Percentiles rank a stretch among this genome's conserved stretches.
Evolutionary conservation across 2,797 vertebrate genomes (phyloP).

Genomic region (Phoeniculus purpureus): DNA sequence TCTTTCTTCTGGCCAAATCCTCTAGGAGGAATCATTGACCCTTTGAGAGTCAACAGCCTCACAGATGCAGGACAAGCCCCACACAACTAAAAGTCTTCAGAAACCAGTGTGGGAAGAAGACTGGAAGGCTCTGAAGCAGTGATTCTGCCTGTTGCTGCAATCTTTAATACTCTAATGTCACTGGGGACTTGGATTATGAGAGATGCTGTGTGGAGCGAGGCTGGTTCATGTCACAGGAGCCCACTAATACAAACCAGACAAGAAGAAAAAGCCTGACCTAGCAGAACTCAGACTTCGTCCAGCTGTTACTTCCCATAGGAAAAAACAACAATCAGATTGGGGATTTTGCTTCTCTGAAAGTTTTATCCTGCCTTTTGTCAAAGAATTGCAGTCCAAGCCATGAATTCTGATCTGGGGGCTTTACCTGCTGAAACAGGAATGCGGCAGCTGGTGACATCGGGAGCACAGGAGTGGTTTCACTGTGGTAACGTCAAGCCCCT

Average conservation of each 20-base stretch:
- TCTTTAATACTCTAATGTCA: not conserved
- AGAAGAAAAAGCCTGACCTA: not conserved
- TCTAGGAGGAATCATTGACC: not conserved
- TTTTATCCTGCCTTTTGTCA: constrained; percentile 13
- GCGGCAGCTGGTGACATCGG: not conserved
- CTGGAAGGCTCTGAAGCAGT: not conserved
- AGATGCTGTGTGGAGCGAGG: not conserved
- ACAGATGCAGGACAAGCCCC: not conserved
- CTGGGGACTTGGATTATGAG: not conserved
- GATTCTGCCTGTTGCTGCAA: not conserved
- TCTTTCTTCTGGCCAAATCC: not conserved
- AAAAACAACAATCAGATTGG: not conserved
- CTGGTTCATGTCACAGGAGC: not conserved
- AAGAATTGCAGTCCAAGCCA: not conserved
- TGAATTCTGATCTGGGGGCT: not conserved
- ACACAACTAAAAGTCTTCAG: not conserved
- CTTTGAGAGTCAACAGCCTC: not conserved
- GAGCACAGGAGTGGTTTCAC: not conserved
- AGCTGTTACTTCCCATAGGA: not conserved
- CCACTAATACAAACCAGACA: not conserved
- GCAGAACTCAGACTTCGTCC: not conserved
- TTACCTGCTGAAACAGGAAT: not conserved
- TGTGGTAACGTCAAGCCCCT: not conserved
- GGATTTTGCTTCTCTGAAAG: constrained; percentile 27
- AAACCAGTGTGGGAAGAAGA: not conserved